Base-by-base conservation (phyloP, 2,888 invertebrate genomes). In the Polyommatus icarus region DNA sequence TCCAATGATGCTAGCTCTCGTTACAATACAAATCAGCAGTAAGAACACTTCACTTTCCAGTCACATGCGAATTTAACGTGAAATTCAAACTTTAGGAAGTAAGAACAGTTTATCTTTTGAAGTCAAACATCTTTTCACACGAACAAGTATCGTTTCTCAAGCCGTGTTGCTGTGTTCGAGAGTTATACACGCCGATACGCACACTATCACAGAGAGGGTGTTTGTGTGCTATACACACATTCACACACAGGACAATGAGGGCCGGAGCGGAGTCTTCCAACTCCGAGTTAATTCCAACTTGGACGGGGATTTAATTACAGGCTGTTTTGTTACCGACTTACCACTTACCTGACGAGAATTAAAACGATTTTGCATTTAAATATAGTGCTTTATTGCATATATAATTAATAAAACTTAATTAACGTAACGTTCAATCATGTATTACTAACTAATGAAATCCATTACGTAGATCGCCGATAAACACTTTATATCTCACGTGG, bases 231-330 rank as follows among this genome's bases (percentile, higher is more conserved):
- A 5, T 20, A 72, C n/a, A 20, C 40, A 20, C 40, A 40, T 20
- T 8, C 40, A 77, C 46, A 77, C 67, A 67, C 77, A 73, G 76
- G 76, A 79, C 78, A 79, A 80, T 40, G 72, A 20, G 18, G 40
- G 20, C 72, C 4, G 40, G 40, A 36, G 40, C 20, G 36, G n/a
- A 36, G 72, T 15, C n/a, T 36, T 40, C 80, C 78, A 80, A 79
- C 20, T 67, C 61, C 78, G 78, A 78, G 77, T 79, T 78, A 73
- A 80, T 79, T 78, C 76, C 67, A 79, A 79, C 79, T 79, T 79
- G 75, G 77, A 77, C 76, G 72, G 77, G 59, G 76, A 79, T 77
- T 76, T 77, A 79, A 79, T 79, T 79, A 77, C 77, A 76, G 76
- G 77, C 78, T 76, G 77, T 75, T 77, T 80, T 79, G 76, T 71